Base-by-base conservation (phyloP, 2,888 invertebrate genomes). In the Arctia plantaginis region DNA sequence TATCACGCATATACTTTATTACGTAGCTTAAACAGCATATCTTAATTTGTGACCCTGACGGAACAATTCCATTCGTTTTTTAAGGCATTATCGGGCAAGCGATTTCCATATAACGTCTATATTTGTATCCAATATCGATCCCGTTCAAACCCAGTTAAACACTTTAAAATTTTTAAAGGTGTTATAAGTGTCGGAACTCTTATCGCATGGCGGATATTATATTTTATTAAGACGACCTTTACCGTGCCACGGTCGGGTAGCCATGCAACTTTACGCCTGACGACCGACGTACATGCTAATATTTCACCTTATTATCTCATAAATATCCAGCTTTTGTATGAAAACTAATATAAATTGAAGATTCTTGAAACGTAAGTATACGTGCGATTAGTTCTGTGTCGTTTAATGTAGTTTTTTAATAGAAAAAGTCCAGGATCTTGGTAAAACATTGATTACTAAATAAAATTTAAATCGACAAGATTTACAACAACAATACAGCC, bases 191-290 rank as follows among this genome's bases (percentile, higher is more conserved):
- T n/a, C 27, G 62, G 68, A 47, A 39, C 69, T 51, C 23, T 30
- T 62, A 71, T 69, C 74, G 27, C 62, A 72, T 76, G 66, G 66
- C 33, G 41, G 73, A 72, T 80, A 82, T 77, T 78, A 77, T 78
- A 80, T 77, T 81, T 75, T 73, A 81, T 78, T 77, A 71, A 73
- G 69, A 69, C 55, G 65, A 81, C 79, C 75, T 81, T 80, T 78
- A 75, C 55, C 65, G 23, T 55, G 69, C 69, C 75, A 75, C 71
- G 74, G 68, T 73, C 75, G 74, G 73, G 74, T 72, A 72, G 62
- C 33, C 68, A 62, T 71, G 75, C 75, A 79, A 2, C 74, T 77
- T 81, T 72, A 78, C 64, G 65, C 65, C 27, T 74, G 59, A 47
- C 51, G 69, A 65, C n/a, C 12, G 13, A 55, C 35, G 62, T 69